Evolutionary conservation across 2,888 invertebrate genomes (phyloP), one percentile per base, ranked within the genome.

Genomic region (Zaprionus lineosus): DNA sequence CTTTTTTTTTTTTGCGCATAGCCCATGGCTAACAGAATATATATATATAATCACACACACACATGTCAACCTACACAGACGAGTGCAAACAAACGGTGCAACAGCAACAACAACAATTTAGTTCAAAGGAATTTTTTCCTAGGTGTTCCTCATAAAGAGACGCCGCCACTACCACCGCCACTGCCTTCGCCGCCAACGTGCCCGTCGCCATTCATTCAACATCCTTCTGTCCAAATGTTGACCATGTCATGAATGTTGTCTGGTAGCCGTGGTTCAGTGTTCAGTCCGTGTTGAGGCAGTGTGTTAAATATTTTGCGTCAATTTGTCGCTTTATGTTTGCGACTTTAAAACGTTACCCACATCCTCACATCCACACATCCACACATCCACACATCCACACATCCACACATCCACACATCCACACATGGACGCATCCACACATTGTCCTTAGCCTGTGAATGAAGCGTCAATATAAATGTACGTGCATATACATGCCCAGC

Each of bases 291-390:
- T 9, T 33, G 47, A 31, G 44, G 60, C 40, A 46, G 71, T 59
- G 66, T 75, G 84, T 81, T 79, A 76, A 85, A 85, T 85, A 81
- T 85, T 78, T 74, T 82, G 74, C 84, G 74, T 79, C 81, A 83
- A 83, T 85, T 83, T 85, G 86, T 76, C 76, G 81, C 75, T 75
- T 72, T 67, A 67, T 78, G 55, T 61, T 61, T 57, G 66, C 58
- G 66, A 74, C 73, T 69, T 57, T 64, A 73, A 76, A 66, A 52
- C 41, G 53, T 16, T 51, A 43, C 37, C 40, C 50, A 55, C 33
- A 29, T 44, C 12, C 50, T 21, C 21, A 46, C 16, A 52, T 8
- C 5, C 46, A 26, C 24, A 52, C 21, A n/a, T 36, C 47, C 40
- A 43, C 21, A 16, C 11, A 51, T n/a, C n/a, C 4, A 50, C 9